Evolutionary conservation across 2,888 invertebrate species (phyloP).

Genomic region (Malacosoma neustria): DNA sequence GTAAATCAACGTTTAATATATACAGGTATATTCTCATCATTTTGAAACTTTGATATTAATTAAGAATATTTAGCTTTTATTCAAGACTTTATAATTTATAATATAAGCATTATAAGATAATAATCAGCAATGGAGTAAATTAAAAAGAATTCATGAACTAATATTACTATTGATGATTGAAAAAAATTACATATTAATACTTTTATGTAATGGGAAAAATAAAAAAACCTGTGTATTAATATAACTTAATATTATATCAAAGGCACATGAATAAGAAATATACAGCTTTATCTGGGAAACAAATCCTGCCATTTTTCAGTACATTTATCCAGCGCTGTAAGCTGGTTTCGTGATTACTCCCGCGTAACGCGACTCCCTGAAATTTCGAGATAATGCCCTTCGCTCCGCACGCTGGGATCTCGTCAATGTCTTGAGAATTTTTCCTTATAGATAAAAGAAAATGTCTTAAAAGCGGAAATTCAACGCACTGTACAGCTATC

Average conservation of each 20-base stretch:
- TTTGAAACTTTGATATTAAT: too few species aligned
- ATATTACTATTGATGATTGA: too few species aligned
- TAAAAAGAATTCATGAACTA: too few species aligned
- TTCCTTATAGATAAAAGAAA: constrained; percentile 47
- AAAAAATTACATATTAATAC: too few species aligned
- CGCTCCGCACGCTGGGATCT: constrained; percentile 27
- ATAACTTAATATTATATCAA: background rate
- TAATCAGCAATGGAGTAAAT: too few species aligned
- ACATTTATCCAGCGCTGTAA: background rate
- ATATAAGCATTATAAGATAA: too few species aligned
- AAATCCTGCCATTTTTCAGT: background rate
- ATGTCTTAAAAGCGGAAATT: constrained; percentile 38
- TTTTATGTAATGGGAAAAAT: too few species aligned
- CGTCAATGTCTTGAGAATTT: constrained; percentile 45
- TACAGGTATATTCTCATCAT: too few species aligned
- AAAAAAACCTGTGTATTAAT: too few species aligned
- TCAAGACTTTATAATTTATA: too few species aligned
- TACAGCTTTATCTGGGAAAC: background rate
- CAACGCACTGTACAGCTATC: constrained; percentile 8
- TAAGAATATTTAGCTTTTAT: too few species aligned
- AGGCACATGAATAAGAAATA: background rate
- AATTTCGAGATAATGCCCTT: constrained; percentile 43
- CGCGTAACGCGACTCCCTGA: constrained; percentile 28
- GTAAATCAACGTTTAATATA: background rate
- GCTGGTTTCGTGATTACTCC: constrained; percentile 29